Conservation (phyloP, 2,888 invertebrate species). For the Hydriomena furcata region DNA sequence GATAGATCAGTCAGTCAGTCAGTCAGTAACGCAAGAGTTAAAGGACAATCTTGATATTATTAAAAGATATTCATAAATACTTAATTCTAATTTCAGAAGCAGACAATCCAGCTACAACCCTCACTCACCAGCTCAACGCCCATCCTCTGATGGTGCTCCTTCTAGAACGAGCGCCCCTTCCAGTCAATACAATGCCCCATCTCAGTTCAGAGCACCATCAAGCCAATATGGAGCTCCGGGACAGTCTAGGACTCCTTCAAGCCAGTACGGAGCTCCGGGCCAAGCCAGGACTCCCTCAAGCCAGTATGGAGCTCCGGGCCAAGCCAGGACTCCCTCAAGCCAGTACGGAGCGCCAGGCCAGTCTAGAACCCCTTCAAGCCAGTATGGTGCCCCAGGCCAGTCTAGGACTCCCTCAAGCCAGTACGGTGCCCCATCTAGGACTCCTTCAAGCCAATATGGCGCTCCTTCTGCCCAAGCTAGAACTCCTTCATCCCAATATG, state of each 20-base stretch:
- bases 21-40: too few species aligned
- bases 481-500: conserved; percentile 38
- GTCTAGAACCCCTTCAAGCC: conserved; percentile 34
- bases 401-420: conserved; percentile 25
- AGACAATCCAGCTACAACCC: conserved; percentile 46
- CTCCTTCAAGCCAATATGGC: conserved; percentile 56
- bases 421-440: conserved; percentile 63
- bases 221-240: conserved; percentile 31
- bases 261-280: conserved; percentile 64
- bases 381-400: conserved; percentile 55
- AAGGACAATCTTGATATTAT: too few species aligned
- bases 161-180: conserved; percentile 22
- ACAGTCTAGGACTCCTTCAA: conserved; percentile 35
- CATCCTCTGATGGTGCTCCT: conserved; percentile 60
- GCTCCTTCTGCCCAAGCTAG: conserved; percentile 58
- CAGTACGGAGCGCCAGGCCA: conserved; percentile 66
- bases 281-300: conserved; percentile 10
- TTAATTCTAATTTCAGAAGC: conserved; percentile 48
- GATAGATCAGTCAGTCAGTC: too few species aligned
- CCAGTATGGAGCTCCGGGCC: conserved; percentile 30
- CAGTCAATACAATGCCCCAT: conserved; percentile 34
- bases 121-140: conserved; percentile 31
- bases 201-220: conserved; percentile 10
- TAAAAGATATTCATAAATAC: too few species aligned
- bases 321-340: conserved; percentile 11